Conservation (phyloP, 1,140 invertebrate genomes). For the Carcinoscorpius rotundicauda region DNA sequence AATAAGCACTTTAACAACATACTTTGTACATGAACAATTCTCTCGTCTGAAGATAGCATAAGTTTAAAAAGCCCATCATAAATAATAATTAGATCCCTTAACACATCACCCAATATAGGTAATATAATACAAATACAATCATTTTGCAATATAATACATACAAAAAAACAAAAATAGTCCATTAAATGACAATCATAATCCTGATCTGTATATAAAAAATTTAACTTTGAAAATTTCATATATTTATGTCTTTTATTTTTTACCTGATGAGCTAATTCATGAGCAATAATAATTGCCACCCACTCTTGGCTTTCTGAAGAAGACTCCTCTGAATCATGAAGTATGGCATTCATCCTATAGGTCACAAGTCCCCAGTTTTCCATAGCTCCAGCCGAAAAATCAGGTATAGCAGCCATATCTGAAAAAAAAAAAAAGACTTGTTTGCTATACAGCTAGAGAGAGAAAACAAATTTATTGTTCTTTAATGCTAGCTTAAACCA, state of each 20-base stretch:
- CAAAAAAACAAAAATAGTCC: background rate
- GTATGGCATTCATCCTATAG: conserved; percentile 59
- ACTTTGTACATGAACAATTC: no score
- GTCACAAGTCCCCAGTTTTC: conserved; percentile 90
- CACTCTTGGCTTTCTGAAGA: conserved; percentile 54
- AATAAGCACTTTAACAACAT: no score
- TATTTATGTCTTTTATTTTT: background rate
- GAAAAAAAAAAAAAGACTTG: conserved; percentile 10
- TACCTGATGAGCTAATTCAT: conserved; percentile 51
- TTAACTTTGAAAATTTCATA: background rate
- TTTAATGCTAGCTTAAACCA: no score
- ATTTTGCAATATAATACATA: background rate
- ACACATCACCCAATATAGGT: no score
- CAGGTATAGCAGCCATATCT: conserved; percentile 89
- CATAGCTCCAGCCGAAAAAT: conserved; percentile 92
- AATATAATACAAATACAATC: background rate
- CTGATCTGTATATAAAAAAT: no score
- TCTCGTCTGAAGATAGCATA: no score
- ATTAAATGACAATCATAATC: no score
- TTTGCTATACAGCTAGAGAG: conserved; percentile 1
- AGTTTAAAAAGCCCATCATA: no score
- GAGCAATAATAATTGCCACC: conserved; percentile 64
- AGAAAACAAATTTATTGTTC: no score
- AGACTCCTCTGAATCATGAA: conserved; percentile 54
- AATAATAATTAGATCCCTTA: no score